Conservation (phyloP, 1,140 invertebrate genomes). For the Lepidurus apus region DNA sequence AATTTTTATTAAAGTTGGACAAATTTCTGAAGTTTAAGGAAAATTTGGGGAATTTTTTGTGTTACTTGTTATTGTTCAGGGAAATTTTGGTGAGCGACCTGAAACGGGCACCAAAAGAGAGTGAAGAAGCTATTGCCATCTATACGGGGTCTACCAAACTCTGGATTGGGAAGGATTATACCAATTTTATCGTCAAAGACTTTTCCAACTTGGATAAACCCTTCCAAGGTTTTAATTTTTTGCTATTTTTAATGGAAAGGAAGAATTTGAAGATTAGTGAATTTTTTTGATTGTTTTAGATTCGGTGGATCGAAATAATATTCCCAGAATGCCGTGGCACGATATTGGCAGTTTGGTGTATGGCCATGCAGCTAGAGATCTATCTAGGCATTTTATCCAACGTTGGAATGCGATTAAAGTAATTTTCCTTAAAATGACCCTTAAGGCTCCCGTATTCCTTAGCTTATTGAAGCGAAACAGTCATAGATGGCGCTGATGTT, state of each 20-base stretch:
- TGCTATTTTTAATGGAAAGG: neutral
- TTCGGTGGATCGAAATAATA: conserved; percentile 75
- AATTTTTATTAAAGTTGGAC: too few relatives aligned
- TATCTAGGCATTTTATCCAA: conserved; percentile 94
- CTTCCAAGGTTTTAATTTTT: conserved; percentile 57
- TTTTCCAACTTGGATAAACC: conserved; percentile 85
- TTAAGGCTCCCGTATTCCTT: neutral
- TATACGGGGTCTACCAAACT: conserved; percentile 66
- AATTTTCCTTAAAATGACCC: conserved; percentile 42
- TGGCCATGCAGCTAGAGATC: conserved; percentile 79
- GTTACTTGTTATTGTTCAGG: neutral
- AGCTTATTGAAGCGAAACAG: too few relatives aligned
- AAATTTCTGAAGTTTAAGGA: too few relatives aligned
- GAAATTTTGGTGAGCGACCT: conserved; percentile 34
- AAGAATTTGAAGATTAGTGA: neutral
- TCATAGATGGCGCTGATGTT: too few relatives aligned
- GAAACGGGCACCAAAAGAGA: conserved; percentile 43
- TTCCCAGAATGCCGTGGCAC: conserved; percentile 97
- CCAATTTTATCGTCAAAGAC: conserved; percentile 97
- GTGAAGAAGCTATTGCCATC: conserved; percentile 43
- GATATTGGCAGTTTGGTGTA: conserved; percentile 80
- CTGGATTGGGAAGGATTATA: conserved; percentile 98
- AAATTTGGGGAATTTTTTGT: neutral
- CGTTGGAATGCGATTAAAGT: conserved; percentile 96
- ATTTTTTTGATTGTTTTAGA: conserved; percentile 53